Percentiles rank a stretch among this genome's conserved stretches.
Conservation (phyloP, 1,140 invertebrate species). For the Ectropis grisescens region DNA sequence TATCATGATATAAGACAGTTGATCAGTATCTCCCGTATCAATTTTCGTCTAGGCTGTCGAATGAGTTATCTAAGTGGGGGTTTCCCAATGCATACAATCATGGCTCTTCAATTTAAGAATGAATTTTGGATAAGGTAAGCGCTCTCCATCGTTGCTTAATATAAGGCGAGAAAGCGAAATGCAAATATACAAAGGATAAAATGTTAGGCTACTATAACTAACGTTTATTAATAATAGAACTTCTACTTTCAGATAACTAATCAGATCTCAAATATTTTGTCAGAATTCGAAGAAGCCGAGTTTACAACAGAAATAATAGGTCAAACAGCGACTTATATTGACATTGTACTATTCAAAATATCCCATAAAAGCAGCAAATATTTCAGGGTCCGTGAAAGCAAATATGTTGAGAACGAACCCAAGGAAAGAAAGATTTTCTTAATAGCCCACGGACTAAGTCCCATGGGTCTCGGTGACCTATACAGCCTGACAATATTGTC, state of each 20-base stretch:
- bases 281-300: constrained; percentile 20
- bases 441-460: constrained; percentile 42
- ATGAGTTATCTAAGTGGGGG: too few species aligned
- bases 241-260: constrained; percentile 31
- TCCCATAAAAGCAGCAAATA: constrained; percentile 14
- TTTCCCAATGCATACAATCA: not conserved
- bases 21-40: too few species aligned
- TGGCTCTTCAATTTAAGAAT: not conserved
- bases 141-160: too few species aligned
- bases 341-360: constrained; percentile 39
- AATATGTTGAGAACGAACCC: constrained; percentile 26
- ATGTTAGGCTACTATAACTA: not conserved
- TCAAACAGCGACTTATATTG: constrained; percentile 39
- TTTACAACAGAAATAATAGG: constrained; percentile 32
- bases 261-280: constrained; percentile 15
- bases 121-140: not conserved
- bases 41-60: too few species aligned
- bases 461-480: constrained; percentile 21
- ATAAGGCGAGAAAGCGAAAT: not conserved
- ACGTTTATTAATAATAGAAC: constrained; percentile 2
- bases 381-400: constrained; percentile 24
- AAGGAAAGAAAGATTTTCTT: constrained; percentile 56
- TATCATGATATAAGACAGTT: too few species aligned
- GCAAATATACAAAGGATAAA: not conserved
- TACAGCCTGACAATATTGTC: constrained; percentile 7